Base-by-base conservation (phyloP, 2,888 invertebrate genomes). In the Cerastis leucographa region DNA sequence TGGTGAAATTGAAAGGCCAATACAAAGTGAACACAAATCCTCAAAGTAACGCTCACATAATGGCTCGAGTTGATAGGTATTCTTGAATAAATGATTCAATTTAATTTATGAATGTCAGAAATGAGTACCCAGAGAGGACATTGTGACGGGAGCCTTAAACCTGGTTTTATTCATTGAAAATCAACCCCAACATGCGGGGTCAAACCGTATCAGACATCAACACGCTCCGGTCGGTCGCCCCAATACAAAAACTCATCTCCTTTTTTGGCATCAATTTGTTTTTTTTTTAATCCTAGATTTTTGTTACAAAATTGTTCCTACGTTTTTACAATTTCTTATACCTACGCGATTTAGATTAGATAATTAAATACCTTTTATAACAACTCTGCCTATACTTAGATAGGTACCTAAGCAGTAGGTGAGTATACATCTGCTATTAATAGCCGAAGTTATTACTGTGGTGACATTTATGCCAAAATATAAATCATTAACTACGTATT, bases 171-270 rank as follows among this genome's bases (percentile, higher is more conserved):
- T 61, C 12, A 80, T 42, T 71, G 42, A 80, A 78, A 71, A 75
- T 67, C 70, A 61, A 81, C 67, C 49, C 49, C 42, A 51, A 78
- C 72, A 67, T 77, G 56, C 29, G 49, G 54, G 65, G 66, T 71
- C 72, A 73, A 73, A 73, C 62, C 49, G 78, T 62, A 78, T 73
- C 66, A 81, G 56, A 73, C 70, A 71, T 70, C 70, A 69, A 62
- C 67, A 59, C 56, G 73, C 49, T 61, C 62, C 70, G 78, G 67
- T 67, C 82, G 73, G 56, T 78, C 56, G 67, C 66, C 73, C 67
- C 66, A 49, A 71, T 59, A 81, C 83, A 78, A 81, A 81, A 82
- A 78, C 83, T 71, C 73, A 78, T 81, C 81, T 73, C 56, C 56
- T 78, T 76, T 81, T 82, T 82, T 82, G 66, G 66, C 56, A 73